Base-by-base conservation (phyloP, 2,113 vertebrate species). In the Ascaphus truei region DNA sequence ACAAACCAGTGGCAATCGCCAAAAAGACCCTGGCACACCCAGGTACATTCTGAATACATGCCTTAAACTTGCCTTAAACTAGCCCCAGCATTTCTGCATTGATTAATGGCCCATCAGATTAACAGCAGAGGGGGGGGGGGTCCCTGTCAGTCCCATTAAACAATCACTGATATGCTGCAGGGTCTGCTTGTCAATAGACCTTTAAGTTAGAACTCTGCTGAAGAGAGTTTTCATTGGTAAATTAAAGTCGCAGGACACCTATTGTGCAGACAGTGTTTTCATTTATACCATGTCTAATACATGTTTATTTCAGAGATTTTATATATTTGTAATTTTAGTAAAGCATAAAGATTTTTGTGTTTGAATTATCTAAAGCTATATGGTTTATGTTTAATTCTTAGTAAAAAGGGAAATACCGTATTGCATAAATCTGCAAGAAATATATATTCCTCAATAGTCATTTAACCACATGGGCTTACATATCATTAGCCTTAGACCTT, bases 401-500 rank as follows among this genome's bases (percentile, higher is more conserved):
- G 15, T 48, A 33, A 16, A 65, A 41, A 27, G 34, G 29, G 60
- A n/a, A 47, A 53, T 15, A 26, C 6, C 15, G 16, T 43, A n/a
- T n/a, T n/a, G n/a, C n/a, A 56, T 13, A 55, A 56, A 67, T 31
- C 23, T 26, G 12, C 8, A 45, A 13, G 47, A 55, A 36, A 29
- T 20, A 5, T 45, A 20, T 39, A 30, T 39, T 39, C n/a, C 33
- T 64, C 48, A 15, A 25, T 39, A 73, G 41, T 62, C 18, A 7
- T 68, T 76, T 75, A 72, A 73, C 76, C 69, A 69, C 51, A 75
- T 62, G 65, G 73, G 55, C 74, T 79, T 51, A 52, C 65, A 68
- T 58, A 56, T 62, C 76, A 77, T 80, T 78, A 78, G 77, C 78
- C 63, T 31, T 63, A 23, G 79, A 75, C 59, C 1, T 9, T 75